Conservation (phyloP, 2,888 invertebrate genomes). For the Chironomus tentans region DNA sequence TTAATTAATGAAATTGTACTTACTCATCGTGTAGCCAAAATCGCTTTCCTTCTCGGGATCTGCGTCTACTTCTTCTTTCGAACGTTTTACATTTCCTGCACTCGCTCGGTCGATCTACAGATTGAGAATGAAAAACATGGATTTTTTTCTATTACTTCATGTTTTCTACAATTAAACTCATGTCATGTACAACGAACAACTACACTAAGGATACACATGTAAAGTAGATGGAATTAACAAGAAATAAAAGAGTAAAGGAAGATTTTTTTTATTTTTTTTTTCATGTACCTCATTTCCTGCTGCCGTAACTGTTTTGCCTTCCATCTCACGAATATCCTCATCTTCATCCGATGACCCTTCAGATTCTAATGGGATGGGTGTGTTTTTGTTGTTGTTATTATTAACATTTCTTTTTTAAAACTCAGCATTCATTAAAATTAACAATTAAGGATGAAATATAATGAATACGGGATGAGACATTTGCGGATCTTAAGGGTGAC, state of each 20-base stretch:
- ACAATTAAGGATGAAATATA: not conserved
- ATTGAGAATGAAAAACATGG: slow-evolving; percentile 13
- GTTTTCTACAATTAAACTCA: not conserved
- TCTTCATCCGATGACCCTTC: slow-evolving; percentile 42
- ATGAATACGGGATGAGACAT: not conserved
- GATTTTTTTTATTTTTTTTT: too few species aligned
- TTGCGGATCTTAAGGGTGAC: too few species aligned
- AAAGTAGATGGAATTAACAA: not conserved
- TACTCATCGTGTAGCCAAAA: slow-evolving; percentile 88
- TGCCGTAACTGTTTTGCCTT: slow-evolving; percentile 69
- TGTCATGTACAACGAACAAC: not conserved
- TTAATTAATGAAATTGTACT: slow-evolving; percentile 42
- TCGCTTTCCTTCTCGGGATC: slow-evolving; percentile 84
- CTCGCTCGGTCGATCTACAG: slow-evolving; percentile 78
- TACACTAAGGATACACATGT: not conserved
- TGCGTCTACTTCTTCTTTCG: slow-evolving; percentile 64
- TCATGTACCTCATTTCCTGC: slow-evolving; percentile 60
- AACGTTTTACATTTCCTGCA: slow-evolving; percentile 72
- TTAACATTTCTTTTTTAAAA: not conserved
- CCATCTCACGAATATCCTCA: slow-evolving; percentile 65
- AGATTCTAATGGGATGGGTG: not conserved
- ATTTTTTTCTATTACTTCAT: not conserved
- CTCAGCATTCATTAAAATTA: not conserved
- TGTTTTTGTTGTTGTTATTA: not conserved
- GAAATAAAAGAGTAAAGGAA: not conserved